Conservation (phyloP, 2,888 invertebrate species). For the Epiblema foenella region DNA sequence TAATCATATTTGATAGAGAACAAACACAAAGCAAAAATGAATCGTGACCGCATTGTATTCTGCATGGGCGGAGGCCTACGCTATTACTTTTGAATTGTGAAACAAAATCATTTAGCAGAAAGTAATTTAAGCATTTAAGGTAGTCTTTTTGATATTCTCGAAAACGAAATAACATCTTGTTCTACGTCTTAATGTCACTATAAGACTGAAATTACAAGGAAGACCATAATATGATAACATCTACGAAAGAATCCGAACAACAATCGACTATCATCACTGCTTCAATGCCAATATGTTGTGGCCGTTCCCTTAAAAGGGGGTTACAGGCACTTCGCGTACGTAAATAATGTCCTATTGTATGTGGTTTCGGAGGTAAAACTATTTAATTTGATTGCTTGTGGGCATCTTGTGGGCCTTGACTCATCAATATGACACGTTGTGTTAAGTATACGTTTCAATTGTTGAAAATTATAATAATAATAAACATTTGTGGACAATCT, state of each 20-base stretch:
- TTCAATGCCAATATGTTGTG: slow-evolving; percentile 1
- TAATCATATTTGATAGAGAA: too few relatives aligned
- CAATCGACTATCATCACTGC: background rate
- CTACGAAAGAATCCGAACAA: background rate
- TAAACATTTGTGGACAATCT: too few relatives aligned
- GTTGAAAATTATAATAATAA: too few relatives aligned
- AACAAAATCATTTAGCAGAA: too few relatives aligned
- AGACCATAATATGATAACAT: background rate
- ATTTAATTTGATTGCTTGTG: background rate
- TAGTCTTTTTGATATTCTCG: background rate
- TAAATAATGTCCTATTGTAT: background rate
- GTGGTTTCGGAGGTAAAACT: slow-evolving; percentile 2
- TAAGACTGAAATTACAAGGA: background rate
- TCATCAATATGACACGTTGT: background rate
- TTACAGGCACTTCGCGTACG: background rate
- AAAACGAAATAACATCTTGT: background rate
- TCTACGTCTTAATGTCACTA: background rate
- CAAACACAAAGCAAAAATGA: too few relatives aligned
- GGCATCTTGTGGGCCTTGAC: background rate
- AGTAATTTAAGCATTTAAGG: too few relatives aligned
- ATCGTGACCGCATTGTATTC: background rate
- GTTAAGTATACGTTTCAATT: background rate
- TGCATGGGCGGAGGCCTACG: background rate
- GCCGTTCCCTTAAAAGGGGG: background rate
- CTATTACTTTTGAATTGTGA: too few relatives aligned